Base-by-base conservation (phyloP, 2,113 vertebrate species). In the Halcyon senegalensis region DNA sequence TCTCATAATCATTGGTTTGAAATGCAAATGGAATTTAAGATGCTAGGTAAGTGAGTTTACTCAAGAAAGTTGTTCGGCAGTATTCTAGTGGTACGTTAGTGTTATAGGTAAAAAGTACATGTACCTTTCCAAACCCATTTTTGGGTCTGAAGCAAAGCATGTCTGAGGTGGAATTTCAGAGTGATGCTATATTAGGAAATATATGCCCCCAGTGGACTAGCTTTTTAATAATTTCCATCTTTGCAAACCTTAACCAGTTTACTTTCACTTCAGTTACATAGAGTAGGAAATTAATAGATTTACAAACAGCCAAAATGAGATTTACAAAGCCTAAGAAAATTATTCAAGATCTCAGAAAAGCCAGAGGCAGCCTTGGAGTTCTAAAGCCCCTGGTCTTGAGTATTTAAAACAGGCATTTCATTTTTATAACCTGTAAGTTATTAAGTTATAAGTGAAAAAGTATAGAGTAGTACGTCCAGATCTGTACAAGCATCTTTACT, bases 1-100 rank as follows among this genome's bases (percentile, higher is more conserved):
- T 96, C 80, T 84, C 55, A 19, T 78, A 87, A 92, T 83, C 84
- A 62, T 85, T 84, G 53, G 35, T 69, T 94, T 80, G 46, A 94
- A 94, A 89, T 94, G 82, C 23, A 94, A 91, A 90, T 84, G 27
- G 48, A 95, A 91, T 93, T 90, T 92, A 88, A 85, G 85, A 87
- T 79, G 31, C 76, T 93, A 60, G 67, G 63, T 89, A 8, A 18
- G 50, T 46, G 41, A 37, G 55, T 87, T 92, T 84, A 82, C 81
- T 87, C 0, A 9, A 82, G 75, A 87, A 94, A 76, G 53, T 89
- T 92, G 79, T 84, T 89, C 41, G 41, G 62, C 53, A 39, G 18
- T 30, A n/a, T 25, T 87, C 6, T 41, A 69, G 39, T 17, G 89
- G 53, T 78, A n/a, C 28, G 18, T 77, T 84, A 59, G 33, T 82